Evolutionary conservation across 2,888 invertebrate species (phyloP).

Genomic region (Neoaliturus tenellus): DNA sequence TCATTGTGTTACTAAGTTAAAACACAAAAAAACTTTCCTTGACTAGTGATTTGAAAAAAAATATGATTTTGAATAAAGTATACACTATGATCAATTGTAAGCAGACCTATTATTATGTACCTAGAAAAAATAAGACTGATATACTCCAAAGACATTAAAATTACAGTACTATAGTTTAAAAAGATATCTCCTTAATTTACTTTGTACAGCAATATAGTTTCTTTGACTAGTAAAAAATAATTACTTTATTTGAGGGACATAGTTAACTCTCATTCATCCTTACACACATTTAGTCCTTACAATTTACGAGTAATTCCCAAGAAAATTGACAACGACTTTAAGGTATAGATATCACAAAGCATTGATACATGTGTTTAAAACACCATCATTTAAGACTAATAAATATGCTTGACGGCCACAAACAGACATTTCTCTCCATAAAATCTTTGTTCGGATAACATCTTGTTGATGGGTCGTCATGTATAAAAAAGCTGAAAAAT

Average conservation of each 20-base stretch:
- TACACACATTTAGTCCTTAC: constrained; percentile 8
- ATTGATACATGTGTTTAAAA: constrained; percentile 9
- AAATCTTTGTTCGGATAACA: background rate
- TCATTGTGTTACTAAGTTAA: no score
- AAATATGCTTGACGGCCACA: background rate
- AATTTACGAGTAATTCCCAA: constrained; percentile 9
- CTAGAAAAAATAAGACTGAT: background rate
- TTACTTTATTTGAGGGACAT: background rate
- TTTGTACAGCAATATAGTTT: background rate
- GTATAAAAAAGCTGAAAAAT: constrained; percentile 9
- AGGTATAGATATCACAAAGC: constrained; percentile 47
- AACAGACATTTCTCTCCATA: background rate
- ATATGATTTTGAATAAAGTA: no score
- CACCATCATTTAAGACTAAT: background rate
- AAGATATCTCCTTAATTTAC: background rate
- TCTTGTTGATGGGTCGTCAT: background rate
- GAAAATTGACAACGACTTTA: constrained; percentile 39
- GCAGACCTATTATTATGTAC: background rate
- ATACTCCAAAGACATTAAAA: background rate
- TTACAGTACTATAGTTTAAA: background rate
- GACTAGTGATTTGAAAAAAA: no score
- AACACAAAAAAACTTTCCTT: no score
- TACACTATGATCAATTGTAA: background rate
- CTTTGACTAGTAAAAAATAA: constrained; percentile 20
- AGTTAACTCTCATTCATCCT: background rate